phyloP scores from a whole-genome alignment of 2,797 vertebrate genomes.

The Tachyglossus aculeatus region DNA sequence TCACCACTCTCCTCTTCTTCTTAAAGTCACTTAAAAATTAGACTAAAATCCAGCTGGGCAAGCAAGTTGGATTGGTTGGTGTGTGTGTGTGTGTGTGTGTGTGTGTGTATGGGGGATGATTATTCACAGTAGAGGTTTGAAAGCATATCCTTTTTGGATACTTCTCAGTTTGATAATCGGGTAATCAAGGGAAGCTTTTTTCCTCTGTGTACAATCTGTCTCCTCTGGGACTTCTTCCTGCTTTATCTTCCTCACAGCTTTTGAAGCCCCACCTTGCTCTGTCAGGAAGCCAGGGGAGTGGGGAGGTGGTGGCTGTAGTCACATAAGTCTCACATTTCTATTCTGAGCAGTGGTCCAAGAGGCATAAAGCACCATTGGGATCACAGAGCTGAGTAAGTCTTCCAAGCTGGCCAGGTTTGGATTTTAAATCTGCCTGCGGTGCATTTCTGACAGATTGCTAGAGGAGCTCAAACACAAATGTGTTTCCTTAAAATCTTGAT shows the following conservation, averaged over 20 bases:
- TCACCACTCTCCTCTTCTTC: conserved; percentile 37
- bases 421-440: not conserved
- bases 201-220: not conserved
- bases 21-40: not conserved
- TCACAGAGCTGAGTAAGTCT: not conserved
- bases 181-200: not conserved
- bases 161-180: not conserved
- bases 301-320: not conserved
- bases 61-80: not conserved
- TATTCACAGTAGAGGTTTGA: not conserved
- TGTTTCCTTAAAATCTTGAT: conserved; percentile 1
- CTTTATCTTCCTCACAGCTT: not conserved
- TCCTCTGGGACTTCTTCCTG: not conserved
- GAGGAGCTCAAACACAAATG: not conserved
- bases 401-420: not conserved
- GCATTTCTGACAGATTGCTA: not conserved
- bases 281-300: not conserved
- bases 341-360: not conserved
- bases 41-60: not conserved
- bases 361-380: not conserved
- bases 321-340: not conserved
- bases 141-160: not conserved
- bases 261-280: not conserved
- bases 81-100: too few relatives aligned
- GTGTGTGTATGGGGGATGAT: not conserved